Base-by-base conservation (phyloP, 2,888 invertebrate species). In the Acleris emargana region DNA sequence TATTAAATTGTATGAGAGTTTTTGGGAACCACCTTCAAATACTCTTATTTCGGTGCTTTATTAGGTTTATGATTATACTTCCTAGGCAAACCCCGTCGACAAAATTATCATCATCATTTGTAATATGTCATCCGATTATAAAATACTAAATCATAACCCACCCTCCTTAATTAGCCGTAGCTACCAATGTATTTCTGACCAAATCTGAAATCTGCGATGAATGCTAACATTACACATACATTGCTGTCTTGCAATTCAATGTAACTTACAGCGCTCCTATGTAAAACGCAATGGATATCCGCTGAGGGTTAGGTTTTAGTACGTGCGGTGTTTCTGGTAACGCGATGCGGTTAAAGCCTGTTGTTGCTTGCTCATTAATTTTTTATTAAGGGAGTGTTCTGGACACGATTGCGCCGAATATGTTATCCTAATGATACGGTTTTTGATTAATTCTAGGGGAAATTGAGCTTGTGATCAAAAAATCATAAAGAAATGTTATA, bases 301-400 rank as follows among this genome's bases (percentile, higher is more conserved):
- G 11, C n/a, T 20, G 25, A 45, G n/a, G 4, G 22, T 11, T n/a
- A 6, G 3, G 16, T 38, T 3, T 38, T 4, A 13, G 38, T 16
- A 18, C 3, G 43, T 7, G 5, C 25, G 43, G 5, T 3, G 11
- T 9, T 25, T 57, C 22, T 57, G 57, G 57, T 57, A 45, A 43
- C 9, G 25, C 25, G 1, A 22, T 45, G 45, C 25, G 57, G 57
- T 45, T 57, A 5, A 57, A 43, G 45, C 25, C 17, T 17, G 57
- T 55, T 57, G 57, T 57, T 25, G n/a, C 57, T 57, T 25, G n/a
- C 57, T 45, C 57, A 57, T 57, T 57, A 57, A 25, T 28, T 17
- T 45, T 25, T 57, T 57, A 57, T 57, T 25, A 57, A 38, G 25
- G 55, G 45, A 45, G 55, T 22, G 55, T 45, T 25, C 55, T 57